Percentiles rank a stretch among this genome's conserved stretches.
These are phyloP conservation scores for Cottoperca gobio DNA, from an alignment of 2,797 vertebrate species.

Conservation along the genomic window DNA sequence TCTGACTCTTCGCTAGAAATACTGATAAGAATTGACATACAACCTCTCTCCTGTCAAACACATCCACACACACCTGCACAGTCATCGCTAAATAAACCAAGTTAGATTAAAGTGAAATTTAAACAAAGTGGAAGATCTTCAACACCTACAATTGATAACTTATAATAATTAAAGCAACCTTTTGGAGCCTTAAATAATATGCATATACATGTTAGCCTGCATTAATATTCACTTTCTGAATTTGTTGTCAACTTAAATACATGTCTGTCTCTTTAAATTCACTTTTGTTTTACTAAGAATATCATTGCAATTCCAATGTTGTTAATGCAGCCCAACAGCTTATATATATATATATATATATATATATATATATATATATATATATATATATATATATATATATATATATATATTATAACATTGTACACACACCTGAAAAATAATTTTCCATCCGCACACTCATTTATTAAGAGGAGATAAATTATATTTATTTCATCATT, in stretches of 20 bases:
- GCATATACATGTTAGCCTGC: not conserved
- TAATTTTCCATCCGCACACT: not conserved
- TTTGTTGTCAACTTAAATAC: too few species aligned
- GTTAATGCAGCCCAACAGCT: not conserved
- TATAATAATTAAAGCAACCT: not conserved
- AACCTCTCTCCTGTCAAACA: not conserved
- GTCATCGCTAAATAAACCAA: not conserved
- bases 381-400: too few species aligned
- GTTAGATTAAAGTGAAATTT: not conserved
- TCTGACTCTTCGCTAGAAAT: slow-evolving; percentile 12
- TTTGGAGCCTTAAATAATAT: not conserved
- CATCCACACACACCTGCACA: not conserved
- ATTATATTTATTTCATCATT: too few species aligned
- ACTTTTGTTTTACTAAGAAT: not conserved
- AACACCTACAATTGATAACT: not conserved
- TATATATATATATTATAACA: too few species aligned
- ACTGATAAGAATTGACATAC: slow-evolving; percentile 37
- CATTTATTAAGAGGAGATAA: not conserved
- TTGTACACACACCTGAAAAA: not conserved
- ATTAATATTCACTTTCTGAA: not conserved
- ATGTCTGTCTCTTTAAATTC: not conserved
- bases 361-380: too few species aligned
- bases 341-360: too few species aligned
- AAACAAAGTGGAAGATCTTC: not conserved
- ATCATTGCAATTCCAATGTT: not conserved